Percentiles rank a stretch among this genome's conserved stretches.
phyloP scores from a whole-genome alignment of 2,888 invertebrate species.

The Arctia plantaginis region DNA sequence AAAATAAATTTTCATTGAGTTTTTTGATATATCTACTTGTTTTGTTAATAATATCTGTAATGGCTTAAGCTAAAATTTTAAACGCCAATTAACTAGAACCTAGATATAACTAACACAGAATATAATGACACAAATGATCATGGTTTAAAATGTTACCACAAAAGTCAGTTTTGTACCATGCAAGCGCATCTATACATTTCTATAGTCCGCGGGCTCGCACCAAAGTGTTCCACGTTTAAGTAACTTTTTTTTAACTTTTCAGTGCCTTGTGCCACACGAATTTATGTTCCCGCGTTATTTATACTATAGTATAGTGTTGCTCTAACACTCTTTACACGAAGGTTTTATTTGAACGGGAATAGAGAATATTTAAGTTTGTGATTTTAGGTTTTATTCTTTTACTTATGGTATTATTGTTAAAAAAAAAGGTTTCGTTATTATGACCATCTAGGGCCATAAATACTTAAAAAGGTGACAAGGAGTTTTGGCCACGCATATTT shows the following conservation, averaged over 20 bases:
- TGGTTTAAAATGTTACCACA: background rate
- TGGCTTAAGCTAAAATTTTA: too few relatives aligned
- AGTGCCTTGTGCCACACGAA: constrained; percentile 65
- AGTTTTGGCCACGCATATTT: too few relatives aligned
- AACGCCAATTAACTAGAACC: too few relatives aligned
- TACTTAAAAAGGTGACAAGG: too few relatives aligned
- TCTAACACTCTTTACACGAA: constrained; percentile 42
- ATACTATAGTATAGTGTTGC: constrained; percentile 58
- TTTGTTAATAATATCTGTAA: too few relatives aligned
- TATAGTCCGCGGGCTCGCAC: constrained; percentile 61
- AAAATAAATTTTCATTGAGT: too few relatives aligned
- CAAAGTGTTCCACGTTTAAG: constrained; percentile 82
- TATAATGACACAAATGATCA: background rate
- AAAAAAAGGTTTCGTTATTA: background rate
- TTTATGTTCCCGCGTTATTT: constrained; percentile 81
- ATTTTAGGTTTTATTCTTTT: too few relatives aligned
- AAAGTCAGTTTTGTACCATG: background rate
- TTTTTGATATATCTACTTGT: too few relatives aligned
- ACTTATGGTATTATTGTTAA: background rate
- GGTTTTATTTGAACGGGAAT: constrained; percentile 6
- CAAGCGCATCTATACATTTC: constrained; percentile 54
- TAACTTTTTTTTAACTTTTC: constrained; percentile 76
- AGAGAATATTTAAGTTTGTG: background rate
- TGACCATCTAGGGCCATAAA: too few relatives aligned
- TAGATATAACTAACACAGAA: too few relatives aligned